Percentiles rank a stretch among this genome's conserved stretches.
Evolutionary conservation across 2,797 vertebrate genomes (phyloP).

Genomic region (Pseudochromis fuscus): DNA sequence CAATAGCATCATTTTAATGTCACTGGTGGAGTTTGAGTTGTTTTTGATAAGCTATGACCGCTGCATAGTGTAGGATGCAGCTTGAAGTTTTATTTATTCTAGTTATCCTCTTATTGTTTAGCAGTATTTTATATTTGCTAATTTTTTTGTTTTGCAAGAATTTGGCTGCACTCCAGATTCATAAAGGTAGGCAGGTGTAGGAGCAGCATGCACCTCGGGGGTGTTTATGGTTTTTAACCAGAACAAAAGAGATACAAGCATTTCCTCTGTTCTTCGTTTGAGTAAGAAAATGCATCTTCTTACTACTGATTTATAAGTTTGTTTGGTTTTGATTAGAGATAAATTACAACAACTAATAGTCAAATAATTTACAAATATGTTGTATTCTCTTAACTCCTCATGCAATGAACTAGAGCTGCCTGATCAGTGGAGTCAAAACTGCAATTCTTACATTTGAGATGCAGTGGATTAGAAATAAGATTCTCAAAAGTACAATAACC

Average conservation of each 20-base stretch:
- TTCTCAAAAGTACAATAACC: neutral
- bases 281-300: neutral
- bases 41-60: neutral
- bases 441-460: neutral
- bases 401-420: neutral
- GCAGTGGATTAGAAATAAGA: neutral
- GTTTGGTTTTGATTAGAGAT: neutral
- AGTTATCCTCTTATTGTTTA: neutral
- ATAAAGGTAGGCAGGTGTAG: neutral
- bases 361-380: neutral
- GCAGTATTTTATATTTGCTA: neutral
- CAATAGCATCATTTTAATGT: neutral
- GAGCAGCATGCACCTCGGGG: neutral
- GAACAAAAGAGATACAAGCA: neutral
- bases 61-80: neutral
- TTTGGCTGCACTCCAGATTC: neutral
- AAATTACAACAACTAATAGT: neutral
- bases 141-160: neutral
- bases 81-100: neutral
- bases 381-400: neutral
- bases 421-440: neutral
- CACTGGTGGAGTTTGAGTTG: neutral
- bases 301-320: neutral
- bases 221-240: neutral
- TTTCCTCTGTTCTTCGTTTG: neutral